These are phyloP conservation scores for Drosophila acutilabella DNA, from an alignment of 2,888 invertebrate species.

Conservation along the genomic window DNA sequence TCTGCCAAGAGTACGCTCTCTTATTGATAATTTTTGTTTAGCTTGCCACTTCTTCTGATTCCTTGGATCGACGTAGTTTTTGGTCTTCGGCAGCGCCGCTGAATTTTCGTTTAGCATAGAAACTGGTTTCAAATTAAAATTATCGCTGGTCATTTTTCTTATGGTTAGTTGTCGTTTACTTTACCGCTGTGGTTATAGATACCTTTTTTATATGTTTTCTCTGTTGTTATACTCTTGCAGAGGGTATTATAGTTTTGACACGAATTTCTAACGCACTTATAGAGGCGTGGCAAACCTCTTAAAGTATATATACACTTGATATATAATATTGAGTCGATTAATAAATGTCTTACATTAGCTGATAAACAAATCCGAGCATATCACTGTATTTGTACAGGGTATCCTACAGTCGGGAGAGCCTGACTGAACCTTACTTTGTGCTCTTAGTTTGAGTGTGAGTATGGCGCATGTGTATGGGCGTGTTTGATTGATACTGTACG, in stretches of 20 bases:
- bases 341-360: too few relatives aligned
- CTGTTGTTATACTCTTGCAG: conserved; percentile 43
- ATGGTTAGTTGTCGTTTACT: conserved; percentile 79
- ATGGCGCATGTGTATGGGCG: conserved; percentile 30
- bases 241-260: conserved; percentile 58
- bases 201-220: conserved; percentile 39
- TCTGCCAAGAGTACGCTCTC: conserved; percentile 34
- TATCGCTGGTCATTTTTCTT: conserved; percentile 83
- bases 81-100: conserved; percentile 55
- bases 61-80: conserved; percentile 47
- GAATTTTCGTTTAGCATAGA: conserved; percentile 80
- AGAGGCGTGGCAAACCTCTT: too few relatives aligned
- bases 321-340: too few relatives aligned
- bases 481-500: conserved; percentile 30
- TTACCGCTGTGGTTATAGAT: conserved; percentile 50
- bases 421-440: conserved; percentile 6
- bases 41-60: conserved; percentile 54
- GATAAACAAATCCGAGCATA: too few relatives aligned
- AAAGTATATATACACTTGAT: too few relatives aligned
- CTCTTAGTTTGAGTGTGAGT: conserved; percentile 56
- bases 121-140: conserved; percentile 84
- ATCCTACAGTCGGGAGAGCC: too few relatives aligned
- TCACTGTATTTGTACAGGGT: too few relatives aligned
- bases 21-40: conserved; percentile 65
- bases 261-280: conserved; percentile 62